phyloP scores from a whole-genome alignment of 2,797 vertebrate genomes.

The Valencia hispanica region DNA sequence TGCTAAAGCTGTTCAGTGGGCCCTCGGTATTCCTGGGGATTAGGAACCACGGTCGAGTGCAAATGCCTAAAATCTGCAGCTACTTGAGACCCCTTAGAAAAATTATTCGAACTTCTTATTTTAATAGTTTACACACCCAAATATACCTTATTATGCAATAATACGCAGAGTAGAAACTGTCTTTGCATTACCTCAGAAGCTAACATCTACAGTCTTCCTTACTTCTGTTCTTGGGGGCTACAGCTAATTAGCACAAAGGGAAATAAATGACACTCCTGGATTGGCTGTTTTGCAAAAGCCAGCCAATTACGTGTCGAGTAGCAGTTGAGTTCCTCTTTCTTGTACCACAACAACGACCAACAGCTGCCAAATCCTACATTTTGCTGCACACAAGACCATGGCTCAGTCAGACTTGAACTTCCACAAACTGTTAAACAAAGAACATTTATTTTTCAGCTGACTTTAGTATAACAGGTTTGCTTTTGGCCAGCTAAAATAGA shows the following conservation, averaged over 20 bases:
- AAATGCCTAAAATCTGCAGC: not conserved
- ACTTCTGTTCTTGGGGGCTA: too few relatives aligned
- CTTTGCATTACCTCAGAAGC: not conserved
- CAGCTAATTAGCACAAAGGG: too few relatives aligned
- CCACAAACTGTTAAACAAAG: not conserved
- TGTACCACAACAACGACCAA: too few relatives aligned
- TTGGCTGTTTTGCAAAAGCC: too few relatives aligned
- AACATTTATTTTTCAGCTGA: slow-evolving; percentile 17
- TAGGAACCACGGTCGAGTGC: too few relatives aligned
- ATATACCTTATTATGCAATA: not conserved
- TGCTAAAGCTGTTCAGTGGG: too few relatives aligned
- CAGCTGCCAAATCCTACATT: not conserved
- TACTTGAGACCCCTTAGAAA: not conserved
- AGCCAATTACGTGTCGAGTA: too few relatives aligned
- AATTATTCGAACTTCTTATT: too few relatives aligned
- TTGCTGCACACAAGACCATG: not conserved
- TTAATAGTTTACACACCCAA: not conserved
- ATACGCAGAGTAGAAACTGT: not conserved
- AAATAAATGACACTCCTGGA: too few relatives aligned
- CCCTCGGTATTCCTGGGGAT: too few relatives aligned
- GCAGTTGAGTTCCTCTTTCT: too few relatives aligned
- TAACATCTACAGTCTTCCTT: too few relatives aligned
- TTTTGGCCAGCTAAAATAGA: slow-evolving; percentile 11
- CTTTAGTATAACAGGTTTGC: slow-evolving; percentile 12
- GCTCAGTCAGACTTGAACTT: not conserved